A percentile compares a stretch with the other conserved stretches of the same genome.
phyloP scores from a whole-genome alignment of 1,140 invertebrate species.

The Nixonia krombeini region DNA sequence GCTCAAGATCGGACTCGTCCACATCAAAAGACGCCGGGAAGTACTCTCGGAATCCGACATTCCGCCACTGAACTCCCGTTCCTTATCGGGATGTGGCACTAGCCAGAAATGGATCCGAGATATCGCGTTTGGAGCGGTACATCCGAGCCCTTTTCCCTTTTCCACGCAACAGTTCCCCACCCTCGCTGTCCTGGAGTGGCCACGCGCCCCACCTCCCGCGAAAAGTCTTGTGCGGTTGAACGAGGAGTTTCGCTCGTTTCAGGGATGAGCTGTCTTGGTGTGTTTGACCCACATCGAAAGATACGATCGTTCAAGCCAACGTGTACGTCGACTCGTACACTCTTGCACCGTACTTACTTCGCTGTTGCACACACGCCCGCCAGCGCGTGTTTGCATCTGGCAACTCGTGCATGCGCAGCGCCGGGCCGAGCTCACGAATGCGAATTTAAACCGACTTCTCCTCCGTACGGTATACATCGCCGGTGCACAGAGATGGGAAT shows the following conservation, averaged over 20 bases:
- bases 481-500: conserved; percentile 25
- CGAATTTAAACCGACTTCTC: conserved; percentile 33
- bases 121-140: conserved; percentile 33
- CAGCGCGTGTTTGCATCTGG: conserved; percentile 27
- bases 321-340: conserved; percentile 35
- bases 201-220: conserved; percentile 28
- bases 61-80: conserved; percentile 5
- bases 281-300: conserved; percentile 51
- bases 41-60: conserved; percentile 8
- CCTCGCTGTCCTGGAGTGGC: too few relatives aligned
- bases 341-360: conserved; percentile 8
- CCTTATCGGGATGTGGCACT: conserved; percentile 27
- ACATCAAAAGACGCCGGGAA: conserved; percentile 20
- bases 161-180: too few relatives aligned
- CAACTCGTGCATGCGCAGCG: conserved; percentile 16
- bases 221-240: conserved; percentile 51
- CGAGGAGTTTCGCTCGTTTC: conserved; percentile 46
- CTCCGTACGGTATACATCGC: conserved; percentile 19
- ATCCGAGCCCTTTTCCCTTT: conserved; percentile 27
- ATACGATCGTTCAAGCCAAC: conserved; percentile 35
- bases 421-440: conserved; percentile 32
- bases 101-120: conserved; percentile 50
- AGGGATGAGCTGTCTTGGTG: conserved; percentile 37
- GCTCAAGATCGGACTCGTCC: conserved; percentile 13
- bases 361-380: neutral